Conservation (phyloP, 2,888 invertebrate species). For the Himalopsyche japonica region DNA sequence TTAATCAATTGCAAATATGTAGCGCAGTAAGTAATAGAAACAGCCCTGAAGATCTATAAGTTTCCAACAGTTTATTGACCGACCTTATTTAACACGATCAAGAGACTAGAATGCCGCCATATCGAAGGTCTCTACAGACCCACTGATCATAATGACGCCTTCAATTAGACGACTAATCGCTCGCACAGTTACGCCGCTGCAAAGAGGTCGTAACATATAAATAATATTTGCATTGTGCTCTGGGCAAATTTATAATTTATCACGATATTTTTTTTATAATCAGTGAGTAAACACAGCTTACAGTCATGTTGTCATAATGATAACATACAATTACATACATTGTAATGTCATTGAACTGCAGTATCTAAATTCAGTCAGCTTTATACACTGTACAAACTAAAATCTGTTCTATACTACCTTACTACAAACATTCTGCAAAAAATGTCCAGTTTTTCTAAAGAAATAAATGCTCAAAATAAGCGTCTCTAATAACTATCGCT, state of each 20-base stretch:
- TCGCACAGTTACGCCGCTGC: not conserved
- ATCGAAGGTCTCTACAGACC: not conserved
- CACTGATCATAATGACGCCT: not conserved
- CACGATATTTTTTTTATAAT: not conserved
- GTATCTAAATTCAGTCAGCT: no score
- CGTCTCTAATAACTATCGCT: no score
- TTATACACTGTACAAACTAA: no score
- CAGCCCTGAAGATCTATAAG: not conserved
- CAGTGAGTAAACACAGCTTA: not conserved
- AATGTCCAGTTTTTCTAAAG: no score
- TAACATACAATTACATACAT: not conserved
- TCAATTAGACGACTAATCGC: not conserved
- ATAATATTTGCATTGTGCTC: not conserved
- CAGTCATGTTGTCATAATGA: not conserved
- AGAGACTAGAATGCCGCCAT: not conserved
- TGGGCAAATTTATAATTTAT: not conserved
- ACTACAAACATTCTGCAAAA: no score
- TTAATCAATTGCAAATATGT: no score
- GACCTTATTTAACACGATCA: not conserved
- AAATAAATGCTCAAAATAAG: no score
- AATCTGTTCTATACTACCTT: no score
- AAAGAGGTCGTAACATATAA: not conserved
- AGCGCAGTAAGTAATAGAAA: not conserved
- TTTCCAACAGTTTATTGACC: not conserved
- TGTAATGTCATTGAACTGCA: not conserved